Conservation (phyloP, 2,888 invertebrate species). For the Torymus aiolomorphi region DNA sequence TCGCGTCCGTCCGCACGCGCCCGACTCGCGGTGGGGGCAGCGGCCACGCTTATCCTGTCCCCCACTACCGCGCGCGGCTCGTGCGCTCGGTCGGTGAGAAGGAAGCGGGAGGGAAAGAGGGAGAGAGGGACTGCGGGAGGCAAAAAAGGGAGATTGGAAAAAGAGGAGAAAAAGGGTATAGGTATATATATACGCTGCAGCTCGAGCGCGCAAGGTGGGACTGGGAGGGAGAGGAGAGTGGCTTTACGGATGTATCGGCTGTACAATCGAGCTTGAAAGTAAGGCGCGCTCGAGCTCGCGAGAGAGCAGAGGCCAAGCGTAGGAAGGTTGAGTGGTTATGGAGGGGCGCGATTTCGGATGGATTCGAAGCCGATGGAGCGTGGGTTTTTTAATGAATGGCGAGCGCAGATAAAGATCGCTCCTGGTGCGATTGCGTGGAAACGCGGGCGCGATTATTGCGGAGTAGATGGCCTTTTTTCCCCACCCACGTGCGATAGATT, state of each 20-base stretch:
- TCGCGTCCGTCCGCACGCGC: constrained; percentile 34
- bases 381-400: neutral
- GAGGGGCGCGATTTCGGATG: neutral
- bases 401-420: too few species aligned
- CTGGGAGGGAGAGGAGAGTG: constrained; percentile 31
- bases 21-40: constrained; percentile 54
- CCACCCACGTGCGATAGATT: too few species aligned
- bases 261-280: constrained; percentile 39
- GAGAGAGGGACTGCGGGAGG: constrained; percentile 23
- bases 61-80: neutral
- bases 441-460: too few species aligned
- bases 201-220: too few species aligned
- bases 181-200: too few species aligned
- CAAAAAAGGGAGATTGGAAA: constrained; percentile 40
- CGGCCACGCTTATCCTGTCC: constrained; percentile 60
- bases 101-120: neutral
- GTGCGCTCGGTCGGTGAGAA: constrained; percentile 4
- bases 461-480: too few species aligned
- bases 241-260: constrained; percentile 32
- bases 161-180: constrained; percentile 44
- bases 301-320: too few species aligned
- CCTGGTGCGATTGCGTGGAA: too few species aligned
- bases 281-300: neutral
- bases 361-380: neutral
- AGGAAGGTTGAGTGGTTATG: neutral